Conservation (phyloP, 2,888 invertebrate species). For the Cheilosia variabilis region DNA sequence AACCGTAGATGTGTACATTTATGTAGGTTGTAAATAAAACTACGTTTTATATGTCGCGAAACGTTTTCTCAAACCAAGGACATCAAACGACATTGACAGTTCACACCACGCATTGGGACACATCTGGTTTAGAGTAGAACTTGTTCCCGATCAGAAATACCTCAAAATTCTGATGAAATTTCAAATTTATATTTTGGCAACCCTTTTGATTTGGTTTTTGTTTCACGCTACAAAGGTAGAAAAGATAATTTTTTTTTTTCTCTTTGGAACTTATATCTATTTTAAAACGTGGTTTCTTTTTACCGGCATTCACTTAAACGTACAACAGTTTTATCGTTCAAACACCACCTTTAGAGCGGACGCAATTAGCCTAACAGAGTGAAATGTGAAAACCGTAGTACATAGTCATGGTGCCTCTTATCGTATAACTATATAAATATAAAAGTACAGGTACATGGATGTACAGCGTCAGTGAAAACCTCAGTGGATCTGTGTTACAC, state of each 20-base stretch:
- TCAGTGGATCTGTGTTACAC: too few species aligned
- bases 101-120: background rate
- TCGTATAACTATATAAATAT: too few species aligned
- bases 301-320: conserved; percentile 44
- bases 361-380: background rate
- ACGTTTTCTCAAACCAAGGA: conserved; percentile 27
- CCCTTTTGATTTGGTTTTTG: background rate
- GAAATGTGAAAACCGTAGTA: background rate
- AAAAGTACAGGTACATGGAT: too few species aligned
- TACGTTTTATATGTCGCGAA: background rate
- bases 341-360: background rate
- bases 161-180: conserved; percentile 39
- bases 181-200: conserved; percentile 4
- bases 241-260: background rate
- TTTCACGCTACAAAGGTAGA: background rate
- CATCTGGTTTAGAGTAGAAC: background rate
- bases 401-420: too few species aligned
- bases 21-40: conserved; percentile 1
- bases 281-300: background rate
- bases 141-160: background rate
- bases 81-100: conserved; percentile 35
- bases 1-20: background rate
- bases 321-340: conserved; percentile 23
- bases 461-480: too few species aligned
- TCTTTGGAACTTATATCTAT: background rate